Evolutionary conservation across 2,797 vertebrate species (phyloP), one percentile per base, ranked within the genome.

Genomic region (Crocidura indochinensis): DNA sequence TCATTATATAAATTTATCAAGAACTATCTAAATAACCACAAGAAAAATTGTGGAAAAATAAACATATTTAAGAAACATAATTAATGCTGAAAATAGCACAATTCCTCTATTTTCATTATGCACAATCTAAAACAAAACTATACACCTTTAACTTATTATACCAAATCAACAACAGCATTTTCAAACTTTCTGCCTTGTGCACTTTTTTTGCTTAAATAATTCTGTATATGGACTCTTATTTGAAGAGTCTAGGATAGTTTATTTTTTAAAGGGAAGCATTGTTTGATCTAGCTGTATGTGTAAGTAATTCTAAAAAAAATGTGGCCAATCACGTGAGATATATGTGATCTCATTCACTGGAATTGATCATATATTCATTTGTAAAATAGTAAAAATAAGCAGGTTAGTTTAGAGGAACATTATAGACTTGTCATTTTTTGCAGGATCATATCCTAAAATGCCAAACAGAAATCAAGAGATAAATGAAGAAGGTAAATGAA

Each of bases 11-110:
- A n/a, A 49, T 77, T 86, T 94, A 78, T 85, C 53, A 86, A 88
- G 69, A 88, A 83, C 49, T 91, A 92, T 78, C 38, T 90, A 85
- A 87, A 84, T 53, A 94, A 85, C 11, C 38, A 82, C 56, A 68
- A 90, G 64, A 87, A 90, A 90, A 19, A 64, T 53, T 65, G 67
- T 60, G 27, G 80, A 82, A 91, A 88, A 78, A 38, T 46, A 87
- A 89, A 73, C 31, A 88, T 87, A 88, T 73, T 87, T 89, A 87
- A 8, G 68, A 92, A 84, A 82, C 24, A 20, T 51, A 91, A 71
- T 84, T 90, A 80, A 6, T 90, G 14, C 8, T 44, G 83, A 74
- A 2, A 29, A 47, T n/a, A 60, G 60, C 22, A 8, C 6, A 71
- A 15, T 71, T 88, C 44, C 64, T 74, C 72, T 62, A 9, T 5